Base-by-base conservation (phyloP, 2,888 invertebrate species). In the Himalopsyche anomala region DNA sequence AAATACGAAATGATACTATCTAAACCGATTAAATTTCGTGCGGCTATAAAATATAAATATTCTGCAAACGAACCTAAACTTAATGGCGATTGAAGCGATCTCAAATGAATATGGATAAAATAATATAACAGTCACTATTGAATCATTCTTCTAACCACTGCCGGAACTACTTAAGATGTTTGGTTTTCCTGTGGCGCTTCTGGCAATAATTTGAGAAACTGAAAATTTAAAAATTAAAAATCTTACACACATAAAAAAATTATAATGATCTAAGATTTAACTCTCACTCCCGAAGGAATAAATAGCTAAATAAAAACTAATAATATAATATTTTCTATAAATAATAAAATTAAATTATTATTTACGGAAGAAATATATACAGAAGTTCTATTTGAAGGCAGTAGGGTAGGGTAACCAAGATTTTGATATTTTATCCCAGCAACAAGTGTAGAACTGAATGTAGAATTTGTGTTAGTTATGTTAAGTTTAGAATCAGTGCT, bases 111-210 rank as follows among this genome's bases (percentile, higher is more conserved):
- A 62, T 62, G 62, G 28, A 62, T 62, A 62, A 9, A 19, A 62
- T 28, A 62, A 62, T 19, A 19, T 62, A 62, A 62, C 19, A 28
- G 28, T 19, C 28, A 19, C 28, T 62, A 62, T 3, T 51, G 51
- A 51, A 62, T 19, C 8, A n/a, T 62, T 62, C 62, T 19, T 62
- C 54, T 84, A 87, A 69, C 84, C 86, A 80, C 83, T 84, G n/a
- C 87, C 87, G 42, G 88, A 81, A 62, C 87, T 81, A 45, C 87
- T 87, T n/a, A 88, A 56, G 54, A 88, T 86, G 81, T 80, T 88
- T 9, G 88, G 88, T 83, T 88, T 88, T 28, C 88, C 88, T 4
- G 86, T 87, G 19, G 85, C 84, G 9, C 80, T 55, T 55, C 74
- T 80, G 38, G 84, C 19, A 28, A 74, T 28, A 56, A 51, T 42